Conservation (phyloP, 2,888 invertebrate genomes). For the Drosophila anomelani region DNA sequence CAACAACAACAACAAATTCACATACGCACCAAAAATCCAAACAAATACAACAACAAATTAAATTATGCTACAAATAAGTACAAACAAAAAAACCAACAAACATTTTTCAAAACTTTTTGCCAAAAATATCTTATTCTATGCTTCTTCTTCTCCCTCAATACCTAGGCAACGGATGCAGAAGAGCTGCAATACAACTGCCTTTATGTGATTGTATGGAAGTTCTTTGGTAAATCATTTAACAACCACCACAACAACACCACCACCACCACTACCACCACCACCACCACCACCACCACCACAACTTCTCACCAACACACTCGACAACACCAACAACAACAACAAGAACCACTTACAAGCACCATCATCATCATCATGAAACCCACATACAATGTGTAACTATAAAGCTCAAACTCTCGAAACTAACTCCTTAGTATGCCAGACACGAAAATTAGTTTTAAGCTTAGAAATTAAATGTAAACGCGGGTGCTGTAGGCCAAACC, state of each 20-base stretch:
- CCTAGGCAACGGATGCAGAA: slow-evolving; percentile 83
- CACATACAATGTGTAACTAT: slow-evolving; percentile 40
- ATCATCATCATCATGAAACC: slow-evolving; percentile 15
- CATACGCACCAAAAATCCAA: slow-evolving; percentile 32
- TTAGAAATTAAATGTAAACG: slow-evolving; percentile 30
- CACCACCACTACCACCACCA: slow-evolving; percentile 13
- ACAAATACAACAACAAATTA: slow-evolving; percentile 20
- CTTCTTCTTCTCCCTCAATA: slow-evolving; percentile 68
- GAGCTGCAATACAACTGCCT: slow-evolving; percentile 88
- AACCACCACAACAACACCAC: slow-evolving; percentile 42
- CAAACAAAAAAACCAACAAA: slow-evolving; percentile 39
- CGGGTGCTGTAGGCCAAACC: slow-evolving; percentile 26
- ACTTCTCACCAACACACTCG: slow-evolving; percentile 16
- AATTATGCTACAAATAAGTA: slow-evolving; percentile 12
- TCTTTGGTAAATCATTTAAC: slow-evolving; percentile 87
- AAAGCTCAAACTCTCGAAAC: slow-evolving; percentile 6
- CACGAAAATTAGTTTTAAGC: slow-evolving; percentile 12
- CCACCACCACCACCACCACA: slow-evolving; percentile 36
- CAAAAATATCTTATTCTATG: slow-evolving; percentile 71
- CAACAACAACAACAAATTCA: slow-evolving; percentile 12
- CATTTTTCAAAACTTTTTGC: slow-evolving; percentile 33
- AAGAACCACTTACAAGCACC: slow-evolving; percentile 43
- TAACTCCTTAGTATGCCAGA: slow-evolving; percentile 18
- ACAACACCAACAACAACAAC: slow-evolving; percentile 2
- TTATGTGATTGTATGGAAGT: slow-evolving; percentile 89